Evolutionary conservation across 2,797 vertebrate species (phyloP).

Genomic region (Onychomys torridus): DNA sequence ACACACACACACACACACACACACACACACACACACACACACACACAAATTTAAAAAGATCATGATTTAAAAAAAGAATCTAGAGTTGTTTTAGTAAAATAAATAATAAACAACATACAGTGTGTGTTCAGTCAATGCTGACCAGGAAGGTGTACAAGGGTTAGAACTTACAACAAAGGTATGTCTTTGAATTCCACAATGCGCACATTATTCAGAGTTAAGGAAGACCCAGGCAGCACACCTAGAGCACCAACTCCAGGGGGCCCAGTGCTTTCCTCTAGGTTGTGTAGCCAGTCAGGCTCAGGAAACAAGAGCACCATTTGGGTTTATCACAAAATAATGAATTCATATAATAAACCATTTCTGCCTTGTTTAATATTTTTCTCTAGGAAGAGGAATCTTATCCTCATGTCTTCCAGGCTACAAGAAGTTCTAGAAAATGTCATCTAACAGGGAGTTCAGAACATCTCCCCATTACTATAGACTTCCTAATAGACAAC

Average conservation of each 20-base stretch:
- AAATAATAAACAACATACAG: background rate
- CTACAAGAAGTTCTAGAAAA: background rate
- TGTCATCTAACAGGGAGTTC: background rate
- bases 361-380: slow-evolving; percentile 1
- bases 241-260: background rate
- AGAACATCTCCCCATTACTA: background rate
- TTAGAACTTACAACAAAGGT: background rate
- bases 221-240: background rate
- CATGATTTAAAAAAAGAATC: background rate
- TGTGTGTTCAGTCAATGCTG: background rate
- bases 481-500: background rate
- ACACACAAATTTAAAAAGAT: background rate
- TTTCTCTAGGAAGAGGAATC: background rate
- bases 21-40: background rate
- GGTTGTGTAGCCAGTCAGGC: background rate
- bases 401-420: background rate
- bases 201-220: background rate
- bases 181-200: background rate
- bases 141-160: background rate
- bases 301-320: background rate
- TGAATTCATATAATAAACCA: background rate
- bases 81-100: background rate
- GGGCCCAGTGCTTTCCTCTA: background rate
- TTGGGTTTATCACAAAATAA: background rate
- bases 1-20: no score